These are phyloP conservation scores for Lycaena phlaeas DNA, from an alignment of 2,888 invertebrate genomes.

Conservation along the genomic window DNA sequence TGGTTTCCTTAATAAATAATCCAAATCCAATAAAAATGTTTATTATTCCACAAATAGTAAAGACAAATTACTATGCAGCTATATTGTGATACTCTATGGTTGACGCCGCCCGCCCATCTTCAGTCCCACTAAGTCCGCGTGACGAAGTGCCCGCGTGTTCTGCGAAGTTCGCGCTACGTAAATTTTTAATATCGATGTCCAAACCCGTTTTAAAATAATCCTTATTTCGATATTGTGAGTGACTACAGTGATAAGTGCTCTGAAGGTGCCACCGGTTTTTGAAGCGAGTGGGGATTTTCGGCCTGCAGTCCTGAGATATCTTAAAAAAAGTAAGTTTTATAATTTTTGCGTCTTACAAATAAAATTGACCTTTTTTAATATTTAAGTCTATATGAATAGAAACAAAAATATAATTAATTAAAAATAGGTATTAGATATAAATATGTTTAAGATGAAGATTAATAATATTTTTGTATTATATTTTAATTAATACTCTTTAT, in stretches of 20 bases:
- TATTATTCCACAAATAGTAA: too few species aligned
- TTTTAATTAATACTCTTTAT: too few species aligned
- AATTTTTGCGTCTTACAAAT: too few species aligned
- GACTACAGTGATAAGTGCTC: constrained; percentile 25
- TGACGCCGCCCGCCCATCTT: constrained; percentile 19
- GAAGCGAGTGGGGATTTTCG: constrained; percentile 44
- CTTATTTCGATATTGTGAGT: constrained; percentile 11
- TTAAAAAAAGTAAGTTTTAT: constrained; percentile 20
- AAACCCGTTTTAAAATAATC: constrained; percentile 10
- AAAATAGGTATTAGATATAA: too few species aligned
- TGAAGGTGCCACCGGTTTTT: constrained; percentile 39
- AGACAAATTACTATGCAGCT: neutral
- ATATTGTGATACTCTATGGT: constrained; percentile 19
- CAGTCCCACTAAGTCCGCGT: constrained; percentile 21
- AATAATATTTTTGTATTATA: too few species aligned
- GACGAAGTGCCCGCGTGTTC: constrained; percentile 17
- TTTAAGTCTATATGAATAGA: too few species aligned
- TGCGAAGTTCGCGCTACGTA: constrained; percentile 29
- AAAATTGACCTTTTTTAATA: too few species aligned
- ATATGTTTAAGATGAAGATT: too few species aligned
- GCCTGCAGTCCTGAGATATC: constrained; percentile 47
- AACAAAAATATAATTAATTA: too few species aligned
- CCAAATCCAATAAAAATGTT: too few species aligned
- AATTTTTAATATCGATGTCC: constrained; percentile 53
- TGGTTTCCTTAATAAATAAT: too few species aligned